Conservation (phyloP, 2,888 invertebrate species). For the Cerastis rubricosa region DNA sequence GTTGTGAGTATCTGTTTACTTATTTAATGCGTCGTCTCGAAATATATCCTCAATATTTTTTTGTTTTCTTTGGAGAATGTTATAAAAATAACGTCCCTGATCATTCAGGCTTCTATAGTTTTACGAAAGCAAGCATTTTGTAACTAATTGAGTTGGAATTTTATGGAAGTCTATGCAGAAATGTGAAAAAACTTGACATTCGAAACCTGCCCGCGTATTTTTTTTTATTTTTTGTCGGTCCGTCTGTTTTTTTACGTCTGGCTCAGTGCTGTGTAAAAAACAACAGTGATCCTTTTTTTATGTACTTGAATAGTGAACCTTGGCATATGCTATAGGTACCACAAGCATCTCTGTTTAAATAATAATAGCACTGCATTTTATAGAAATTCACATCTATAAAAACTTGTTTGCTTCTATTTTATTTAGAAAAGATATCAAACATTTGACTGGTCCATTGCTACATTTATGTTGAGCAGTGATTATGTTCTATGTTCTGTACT, state of each 20-base stretch:
- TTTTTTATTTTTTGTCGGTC: constrained; percentile 83
- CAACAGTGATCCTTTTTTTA: constrained; percentile 79
- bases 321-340: constrained; percentile 73
- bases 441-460: constrained; percentile 10
- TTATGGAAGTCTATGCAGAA: constrained; percentile 65
- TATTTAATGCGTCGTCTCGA: constrained; percentile 74
- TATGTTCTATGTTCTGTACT: constrained; percentile 1
- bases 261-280: constrained; percentile 86
- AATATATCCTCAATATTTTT: constrained; percentile 81
- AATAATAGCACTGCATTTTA: constrained; percentile 53
- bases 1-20: constrained; percentile 80
- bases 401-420: constrained; percentile 47
- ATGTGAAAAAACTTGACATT: constrained; percentile 83
- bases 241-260: constrained; percentile 89
- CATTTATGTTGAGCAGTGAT: constrained; percentile 14
- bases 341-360: constrained; percentile 54
- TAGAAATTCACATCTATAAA: constrained; percentile 33
- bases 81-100: constrained; percentile 83
- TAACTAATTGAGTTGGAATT: constrained; percentile 59
- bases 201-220: constrained; percentile 90
- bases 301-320: constrained; percentile 78
- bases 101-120: constrained; percentile 61
- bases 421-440: constrained; percentile 36
- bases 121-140: constrained; percentile 44
- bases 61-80: constrained; percentile 87